phyloP scores from a whole-genome alignment of 2,888 invertebrate species.

The Orthosia cruda region DNA sequence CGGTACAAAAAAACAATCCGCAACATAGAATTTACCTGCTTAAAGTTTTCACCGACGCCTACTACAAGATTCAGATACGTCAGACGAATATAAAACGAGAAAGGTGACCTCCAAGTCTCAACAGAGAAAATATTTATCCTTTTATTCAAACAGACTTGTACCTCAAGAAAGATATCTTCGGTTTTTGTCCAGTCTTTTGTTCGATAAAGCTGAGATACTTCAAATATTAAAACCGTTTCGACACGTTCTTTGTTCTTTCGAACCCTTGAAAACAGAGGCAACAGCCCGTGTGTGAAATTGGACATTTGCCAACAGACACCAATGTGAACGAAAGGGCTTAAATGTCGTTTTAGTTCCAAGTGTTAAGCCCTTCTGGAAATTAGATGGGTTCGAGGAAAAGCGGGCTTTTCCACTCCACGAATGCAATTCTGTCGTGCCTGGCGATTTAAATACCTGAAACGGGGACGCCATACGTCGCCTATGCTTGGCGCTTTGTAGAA shows the following conservation, averaged over 20 bases:
- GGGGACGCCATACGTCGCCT: conserved; percentile 8
- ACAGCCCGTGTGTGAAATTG: conserved; percentile 77
- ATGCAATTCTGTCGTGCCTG: conserved; percentile 44
- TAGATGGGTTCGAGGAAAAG: conserved; percentile 61
- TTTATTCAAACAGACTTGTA: conserved; percentile 27
- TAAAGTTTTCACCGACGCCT: background rate
- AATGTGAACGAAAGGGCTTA: conserved; percentile 61
- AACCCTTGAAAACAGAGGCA: conserved; percentile 75
- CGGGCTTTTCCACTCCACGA: conserved; percentile 58
- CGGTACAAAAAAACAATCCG: background rate
- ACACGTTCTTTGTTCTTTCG: conserved; percentile 78
- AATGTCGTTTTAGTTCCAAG: conserved; percentile 59
- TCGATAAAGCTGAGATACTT: conserved; percentile 51
- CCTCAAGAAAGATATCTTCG: conserved; percentile 29
- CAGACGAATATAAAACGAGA: conserved; percentile 25
- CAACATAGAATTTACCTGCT: background rate
- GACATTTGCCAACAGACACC: conserved; percentile 65
- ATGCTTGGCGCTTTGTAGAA: conserved; percentile 12
- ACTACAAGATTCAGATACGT: background rate
- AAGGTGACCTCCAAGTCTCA: conserved; percentile 13
- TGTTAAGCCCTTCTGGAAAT: conserved; percentile 66
- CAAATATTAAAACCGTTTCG: conserved; percentile 66
- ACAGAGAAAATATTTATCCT: conserved; percentile 18
- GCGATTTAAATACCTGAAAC: conserved; percentile 47
- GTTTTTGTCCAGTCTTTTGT: conserved; percentile 51